These are phyloP conservation scores for Drosophila pachea DNA, from an alignment of 1,140 invertebrate species.

Conservation along the genomic window DNA sequence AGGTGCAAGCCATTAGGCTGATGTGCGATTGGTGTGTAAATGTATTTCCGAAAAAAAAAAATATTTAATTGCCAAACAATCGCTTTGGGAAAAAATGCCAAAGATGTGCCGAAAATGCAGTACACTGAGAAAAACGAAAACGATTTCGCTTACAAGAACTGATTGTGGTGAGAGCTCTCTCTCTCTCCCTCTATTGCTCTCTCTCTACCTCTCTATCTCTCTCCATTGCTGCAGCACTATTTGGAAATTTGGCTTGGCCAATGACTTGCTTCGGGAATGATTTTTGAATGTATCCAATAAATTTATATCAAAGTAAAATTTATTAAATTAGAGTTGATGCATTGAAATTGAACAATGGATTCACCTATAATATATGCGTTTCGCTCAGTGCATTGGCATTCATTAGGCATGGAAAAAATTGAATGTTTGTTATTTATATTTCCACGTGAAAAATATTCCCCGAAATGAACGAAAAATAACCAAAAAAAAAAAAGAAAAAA, in stretches of 20 bases:
- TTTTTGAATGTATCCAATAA: too few relatives aligned
- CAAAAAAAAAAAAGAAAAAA: slow-evolving; percentile 35
- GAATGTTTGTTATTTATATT: slow-evolving; percentile 18
- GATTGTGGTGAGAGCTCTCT: too few relatives aligned
- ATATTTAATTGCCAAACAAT: slow-evolving; percentile 21
- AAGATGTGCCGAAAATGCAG: neutral
- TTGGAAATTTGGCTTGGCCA: too few relatives aligned
- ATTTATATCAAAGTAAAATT: too few relatives aligned
- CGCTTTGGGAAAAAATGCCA: neutral
- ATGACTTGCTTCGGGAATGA: too few relatives aligned
- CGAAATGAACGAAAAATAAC: too few relatives aligned
- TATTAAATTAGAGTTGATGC: too few relatives aligned
- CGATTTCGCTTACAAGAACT: too few relatives aligned
- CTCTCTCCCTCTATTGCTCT: too few relatives aligned
- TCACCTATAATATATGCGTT: neutral
- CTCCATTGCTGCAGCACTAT: too few relatives aligned
- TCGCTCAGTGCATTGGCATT: slow-evolving; percentile 1
- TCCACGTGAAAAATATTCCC: slow-evolving; percentile 9
- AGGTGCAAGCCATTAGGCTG: neutral
- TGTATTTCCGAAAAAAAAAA: slow-evolving; percentile 16
- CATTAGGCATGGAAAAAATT: slow-evolving; percentile 15
- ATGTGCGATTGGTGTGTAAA: neutral
- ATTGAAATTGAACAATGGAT: too few relatives aligned
- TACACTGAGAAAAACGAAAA: slow-evolving; percentile 2
- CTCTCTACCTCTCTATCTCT: too few relatives aligned